Evolutionary conservation across 2,888 invertebrate genomes (phyloP), one percentile per base, ranked within the genome.

Genomic region (Volucella inflata): DNA sequence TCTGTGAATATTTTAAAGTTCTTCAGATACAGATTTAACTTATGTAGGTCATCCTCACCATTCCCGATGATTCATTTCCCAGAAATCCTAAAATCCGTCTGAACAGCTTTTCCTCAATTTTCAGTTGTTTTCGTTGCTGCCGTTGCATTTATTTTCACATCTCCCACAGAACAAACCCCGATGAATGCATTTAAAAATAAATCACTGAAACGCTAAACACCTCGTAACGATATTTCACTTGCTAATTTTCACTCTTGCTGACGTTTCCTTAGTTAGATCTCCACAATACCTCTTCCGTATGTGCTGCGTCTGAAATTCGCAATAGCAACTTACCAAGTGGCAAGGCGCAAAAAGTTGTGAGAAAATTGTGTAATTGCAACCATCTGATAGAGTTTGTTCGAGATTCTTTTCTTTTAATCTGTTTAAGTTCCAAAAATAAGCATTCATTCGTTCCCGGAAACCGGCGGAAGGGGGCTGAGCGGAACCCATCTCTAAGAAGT

Each of bases 281-380:
- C 8, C 11, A 21, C 17, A 40, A 68, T 64, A 75, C 64, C 64
- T 42, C 74, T 83, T 83, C 83, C 83, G 83, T 74, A 59, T 81
- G 50, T 60, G 48, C 17, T 36, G 21, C 67, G 30, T 46, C 53
- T 10, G 40, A 40, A 44, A 48, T 60, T 62, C 72, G 77, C 72
- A 78, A 64, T 40, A 14, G 3, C 46, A 64, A 21, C 38, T 72
- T 67, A 62, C 60, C 68, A 68, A 78, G 60, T n/a, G 48, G 40
- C 70, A 71, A 65, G 51, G 59, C 57, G 71, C 64, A 16, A 4
- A 8, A 42, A 14, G 36, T 40, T 72, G 72, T 71, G 50, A 68
- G 72, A 68, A 78, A 74, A 83, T 83, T 74, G 78, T 74, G 62
- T 78, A 83, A 78, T 78, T 78, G 83, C 83, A 78, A 83, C 62